Evolutionary conservation across 2,797 vertebrate genomes (phyloP).

Genomic region (Sebastes kiyomatsui): DNA sequence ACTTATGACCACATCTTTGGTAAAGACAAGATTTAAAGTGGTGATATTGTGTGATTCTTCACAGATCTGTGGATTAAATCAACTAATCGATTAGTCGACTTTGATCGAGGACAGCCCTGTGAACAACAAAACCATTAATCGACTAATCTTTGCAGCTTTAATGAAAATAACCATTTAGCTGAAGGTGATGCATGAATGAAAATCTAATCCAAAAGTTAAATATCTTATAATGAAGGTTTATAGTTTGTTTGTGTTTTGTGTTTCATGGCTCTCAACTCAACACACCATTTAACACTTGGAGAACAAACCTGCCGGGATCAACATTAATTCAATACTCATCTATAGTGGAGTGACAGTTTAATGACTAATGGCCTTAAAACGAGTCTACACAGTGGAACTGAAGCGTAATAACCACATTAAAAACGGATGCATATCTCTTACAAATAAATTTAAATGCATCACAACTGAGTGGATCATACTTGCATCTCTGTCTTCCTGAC

Average conservation of each 20-base stretch:
- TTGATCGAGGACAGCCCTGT: too few species aligned
- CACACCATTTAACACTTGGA: not conserved
- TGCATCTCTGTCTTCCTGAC: too few species aligned
- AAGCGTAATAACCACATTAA: not conserved
- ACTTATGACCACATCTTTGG: too few species aligned
- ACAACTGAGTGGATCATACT: too few species aligned
- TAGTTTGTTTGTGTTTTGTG: not conserved
- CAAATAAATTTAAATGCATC: too few species aligned
- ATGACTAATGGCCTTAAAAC: not conserved
- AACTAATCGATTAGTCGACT: too few species aligned
- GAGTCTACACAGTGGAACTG: not conserved
- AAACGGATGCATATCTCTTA: too few species aligned
- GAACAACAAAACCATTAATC: not conserved
- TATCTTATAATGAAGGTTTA: not conserved
- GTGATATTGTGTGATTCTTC: too few species aligned
- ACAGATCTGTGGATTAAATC: too few species aligned
- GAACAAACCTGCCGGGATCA: not conserved
- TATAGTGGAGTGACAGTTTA: conserved; percentile 13
- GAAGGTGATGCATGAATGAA: not conserved
- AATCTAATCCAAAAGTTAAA: not conserved
- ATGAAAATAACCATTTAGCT: rapidly evolving
- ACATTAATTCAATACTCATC: not conserved
- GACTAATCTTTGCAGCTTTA: not conserved
- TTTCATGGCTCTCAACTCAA: not conserved
- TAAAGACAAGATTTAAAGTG: too few species aligned